These are phyloP conservation scores for Babylonia areolata DNA, from an alignment of 1,140 invertebrate species.

Conservation along the genomic window DNA sequence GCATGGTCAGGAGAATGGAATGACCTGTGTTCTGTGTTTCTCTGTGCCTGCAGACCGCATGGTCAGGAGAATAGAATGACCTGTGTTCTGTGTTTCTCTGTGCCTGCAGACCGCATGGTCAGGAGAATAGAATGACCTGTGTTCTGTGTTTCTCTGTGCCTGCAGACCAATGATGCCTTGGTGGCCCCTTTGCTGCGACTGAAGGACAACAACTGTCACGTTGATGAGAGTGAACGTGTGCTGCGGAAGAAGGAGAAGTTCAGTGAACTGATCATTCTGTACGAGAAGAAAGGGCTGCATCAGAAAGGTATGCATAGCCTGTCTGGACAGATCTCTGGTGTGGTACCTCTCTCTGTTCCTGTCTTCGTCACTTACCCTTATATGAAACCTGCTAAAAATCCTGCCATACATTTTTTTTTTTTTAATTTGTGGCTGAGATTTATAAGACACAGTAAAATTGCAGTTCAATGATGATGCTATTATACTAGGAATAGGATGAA, in stretches of 20 bases:
- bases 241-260: slow-evolving; percentile 91
- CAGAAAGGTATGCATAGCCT: slow-evolving; percentile 83
- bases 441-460: too few species aligned
- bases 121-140: too few species aligned
- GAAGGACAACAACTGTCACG: slow-evolving; percentile 92
- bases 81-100: too few species aligned
- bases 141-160: not conserved
- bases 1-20: too few species aligned
- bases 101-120: too few species aligned
- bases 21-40: too few species aligned
- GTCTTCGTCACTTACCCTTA: not conserved
- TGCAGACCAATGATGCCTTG: slow-evolving; percentile 94
- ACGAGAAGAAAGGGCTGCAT: slow-evolving; percentile 94
- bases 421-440: too few species aligned
- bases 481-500: too few species aligned
- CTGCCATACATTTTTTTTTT: not conserved
- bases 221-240: slow-evolving; percentile 94
- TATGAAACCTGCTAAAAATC: not conserved
- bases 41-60: slow-evolving; percentile 80
- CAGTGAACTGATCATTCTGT: slow-evolving; percentile 95
- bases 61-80: too few species aligned
- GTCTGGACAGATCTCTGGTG: too few species aligned
- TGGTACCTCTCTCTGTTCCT: too few species aligned
- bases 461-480: too few species aligned
- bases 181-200: slow-evolving; percentile 92